A percentile compares a stretch with the other conserved stretches of the same genome.
Evolutionary conservation across 2,113 vertebrate genomes (phyloP).

Genomic region (Channa maculata): DNA sequence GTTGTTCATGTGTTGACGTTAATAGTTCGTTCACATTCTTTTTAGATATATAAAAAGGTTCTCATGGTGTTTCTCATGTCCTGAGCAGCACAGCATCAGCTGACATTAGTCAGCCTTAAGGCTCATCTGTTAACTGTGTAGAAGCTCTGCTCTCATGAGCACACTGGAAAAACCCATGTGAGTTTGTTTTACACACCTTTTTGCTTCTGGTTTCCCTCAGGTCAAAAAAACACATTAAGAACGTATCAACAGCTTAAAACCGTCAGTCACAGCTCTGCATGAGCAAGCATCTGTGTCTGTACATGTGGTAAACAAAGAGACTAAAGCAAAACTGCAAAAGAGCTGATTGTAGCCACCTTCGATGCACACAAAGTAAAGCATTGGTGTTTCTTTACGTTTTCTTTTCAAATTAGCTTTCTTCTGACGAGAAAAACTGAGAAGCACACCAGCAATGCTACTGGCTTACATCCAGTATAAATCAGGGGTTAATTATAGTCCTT

Average conservation of each 20-base stretch:
- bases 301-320: constrained; percentile 7
- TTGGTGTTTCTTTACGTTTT: not conserved
- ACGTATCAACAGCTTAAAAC: constrained; percentile 37
- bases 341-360: not conserved
- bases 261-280: constrained; percentile 19
- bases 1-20: not conserved
- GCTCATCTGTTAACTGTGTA: constrained; percentile 26
- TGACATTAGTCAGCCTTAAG: constrained; percentile 40
- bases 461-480: constrained; percentile 24
- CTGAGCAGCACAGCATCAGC: constrained; percentile 54
- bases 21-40: no score
- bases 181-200: constrained; percentile 56
- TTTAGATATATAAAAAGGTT: not conserved
- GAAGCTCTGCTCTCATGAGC: constrained; percentile 38
- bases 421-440: not conserved
- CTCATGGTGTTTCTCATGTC: constrained; percentile 3
- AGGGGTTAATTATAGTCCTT: constrained; percentile 49
- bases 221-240: constrained; percentile 72
- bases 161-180: constrained; percentile 40
- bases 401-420: not conserved
- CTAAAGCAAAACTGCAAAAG: not conserved
- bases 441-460: constrained; percentile 15
- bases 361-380: not conserved
- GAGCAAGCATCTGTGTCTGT: constrained; percentile 9
- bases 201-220: constrained; percentile 43